Base-by-base conservation (phyloP, 2,888 invertebrate genomes). In the Harmothoe impar region DNA sequence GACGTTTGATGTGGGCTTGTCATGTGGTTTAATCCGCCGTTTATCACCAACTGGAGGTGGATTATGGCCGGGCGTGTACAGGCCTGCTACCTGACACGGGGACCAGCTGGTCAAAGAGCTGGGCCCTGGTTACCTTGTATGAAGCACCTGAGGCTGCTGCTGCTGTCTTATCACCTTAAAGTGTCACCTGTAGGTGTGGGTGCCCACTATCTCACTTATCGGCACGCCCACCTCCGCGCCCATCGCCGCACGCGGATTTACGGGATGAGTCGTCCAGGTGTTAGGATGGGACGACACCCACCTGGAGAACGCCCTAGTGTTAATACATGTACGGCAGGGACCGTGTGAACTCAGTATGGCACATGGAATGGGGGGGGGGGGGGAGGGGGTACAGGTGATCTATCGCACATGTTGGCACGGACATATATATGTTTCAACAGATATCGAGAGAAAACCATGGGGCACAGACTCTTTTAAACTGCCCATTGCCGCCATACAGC, bases 41-140 rank as follows among this genome's bases (percentile, higher is more conserved):
- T 81, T 81, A 81, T 81, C 81, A 20, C 81, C 25, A 33, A 25
- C 1, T 23, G n/a, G 17, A 10, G 1, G 43, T 35, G 43, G 81
- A 43, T 35, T 81, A 35, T 1, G 43, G 0, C 10, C 17, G 25
- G 33, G 20, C 81, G n/a, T 77, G 77, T 31, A 77, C 43, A 35
- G 81, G 35, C 81, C 0, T 43, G 35, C 33, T 33, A 33, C 17
- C 43, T 17, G 62, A 81, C 43, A n/a, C 7, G 1, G 33, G 81
- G 43, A 62, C 7, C 81, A 81, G 81, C 81, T 43, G 81, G 33
- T 33, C 35, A 43, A 81, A 81, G 43, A 17, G n/a, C 33, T 77
- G 77, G 3, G 20, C 20, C 17, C n/a, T 77, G 77, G 15, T n/a
- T n/a, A n/a, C n/a, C n/a, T n/a, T n/a, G n/a, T n/a, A n/a, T n/a